These are phyloP conservation scores for Delia radicum DNA, from an alignment of 1,140 invertebrate species.

Conservation along the genomic window DNA sequence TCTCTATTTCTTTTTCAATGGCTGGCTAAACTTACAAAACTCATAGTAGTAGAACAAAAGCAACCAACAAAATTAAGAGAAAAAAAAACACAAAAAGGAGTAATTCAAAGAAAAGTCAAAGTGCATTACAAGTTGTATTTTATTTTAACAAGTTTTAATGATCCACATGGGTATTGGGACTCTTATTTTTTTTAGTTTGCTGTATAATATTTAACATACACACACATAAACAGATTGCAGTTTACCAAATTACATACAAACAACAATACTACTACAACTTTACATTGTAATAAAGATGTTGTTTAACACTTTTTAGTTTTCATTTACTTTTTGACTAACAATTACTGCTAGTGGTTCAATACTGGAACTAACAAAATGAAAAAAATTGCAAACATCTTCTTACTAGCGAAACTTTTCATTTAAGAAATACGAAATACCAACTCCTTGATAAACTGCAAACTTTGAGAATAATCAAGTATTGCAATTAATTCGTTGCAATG, in stretches of 20 bases:
- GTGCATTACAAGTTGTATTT: constrained; percentile 25
- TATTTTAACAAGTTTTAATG: constrained; percentile 28
- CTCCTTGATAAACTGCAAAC: constrained; percentile 30
- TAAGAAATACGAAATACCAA: not conserved
- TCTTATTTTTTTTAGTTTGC: not conserved
- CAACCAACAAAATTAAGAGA: not conserved
- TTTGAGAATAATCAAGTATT: constrained; percentile 32
- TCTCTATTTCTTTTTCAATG: not conserved
- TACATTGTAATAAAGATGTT: constrained; percentile 8
- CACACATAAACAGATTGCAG: not conserved
- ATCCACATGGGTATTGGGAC: constrained; percentile 23
- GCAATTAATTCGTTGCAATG: constrained; percentile 30
- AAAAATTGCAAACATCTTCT: not conserved
- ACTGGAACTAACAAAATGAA: not conserved
- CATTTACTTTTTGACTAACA: not conserved
- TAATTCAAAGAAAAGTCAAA: constrained; percentile 25
- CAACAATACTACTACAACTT: not conserved
- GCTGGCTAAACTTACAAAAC: not conserved
- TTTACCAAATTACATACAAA: not conserved
- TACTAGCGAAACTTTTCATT: not conserved
- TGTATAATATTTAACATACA: not conserved
- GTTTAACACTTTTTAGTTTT: not conserved
- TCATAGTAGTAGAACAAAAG: not conserved
- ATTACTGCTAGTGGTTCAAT: not conserved
- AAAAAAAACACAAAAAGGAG: not conserved